These are phyloP conservation scores for Trachemys scripta DNA, from an alignment of 2,113 vertebrate species.

Conservation along the genomic window DNA sequence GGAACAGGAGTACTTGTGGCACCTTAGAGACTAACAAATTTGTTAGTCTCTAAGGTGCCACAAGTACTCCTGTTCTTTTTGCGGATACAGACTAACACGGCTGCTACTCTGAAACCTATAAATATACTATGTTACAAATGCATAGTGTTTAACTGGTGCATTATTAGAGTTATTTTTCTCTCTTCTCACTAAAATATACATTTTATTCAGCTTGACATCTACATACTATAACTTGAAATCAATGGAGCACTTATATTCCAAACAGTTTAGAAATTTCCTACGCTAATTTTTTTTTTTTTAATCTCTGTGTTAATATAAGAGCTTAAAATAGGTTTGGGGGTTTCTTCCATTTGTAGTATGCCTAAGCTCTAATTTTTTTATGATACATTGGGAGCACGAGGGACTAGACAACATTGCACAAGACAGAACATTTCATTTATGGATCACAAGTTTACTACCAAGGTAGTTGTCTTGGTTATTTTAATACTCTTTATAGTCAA, in stretches of 20 bases:
- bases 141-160: background rate
- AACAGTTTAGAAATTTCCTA: background rate
- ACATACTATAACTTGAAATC: background rate
- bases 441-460: background rate
- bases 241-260: background rate
- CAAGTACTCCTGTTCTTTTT: too few relatives aligned
- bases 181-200: background rate
- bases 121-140: background rate
- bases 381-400: background rate
- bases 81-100: too few relatives aligned
- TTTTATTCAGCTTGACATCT: background rate
- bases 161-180: background rate
- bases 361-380: too few relatives aligned
- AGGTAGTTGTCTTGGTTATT: background rate
- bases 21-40: too few relatives aligned
- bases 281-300: background rate
- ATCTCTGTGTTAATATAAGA: accelerated
- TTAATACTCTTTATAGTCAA: background rate
- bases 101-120: too few relatives aligned
- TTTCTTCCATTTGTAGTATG: too few relatives aligned
- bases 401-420: background rate
- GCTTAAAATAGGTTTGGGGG: background rate
- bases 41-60: too few relatives aligned
- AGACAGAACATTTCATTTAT: background rate
- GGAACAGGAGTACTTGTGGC: too few relatives aligned